These are phyloP conservation scores for Thelaira solivaga DNA, from an alignment of 2,888 invertebrate species.

Conservation along the genomic window DNA sequence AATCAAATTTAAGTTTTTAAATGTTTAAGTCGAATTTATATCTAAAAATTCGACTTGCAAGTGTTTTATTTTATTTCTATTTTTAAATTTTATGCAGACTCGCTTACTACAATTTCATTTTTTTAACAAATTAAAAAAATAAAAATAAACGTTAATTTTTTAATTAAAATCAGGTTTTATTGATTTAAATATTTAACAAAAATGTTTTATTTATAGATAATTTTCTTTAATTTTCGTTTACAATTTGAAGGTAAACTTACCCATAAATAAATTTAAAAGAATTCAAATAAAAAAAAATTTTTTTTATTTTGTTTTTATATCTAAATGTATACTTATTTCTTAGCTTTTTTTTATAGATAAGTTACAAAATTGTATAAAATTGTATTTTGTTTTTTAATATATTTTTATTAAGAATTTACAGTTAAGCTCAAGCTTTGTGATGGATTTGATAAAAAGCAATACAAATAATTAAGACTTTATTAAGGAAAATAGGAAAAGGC, in stretches of 20 bases:
- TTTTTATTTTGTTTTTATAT: neutral
- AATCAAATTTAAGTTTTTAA: too few species aligned
- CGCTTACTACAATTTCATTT: too few species aligned
- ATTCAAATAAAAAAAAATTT: neutral
- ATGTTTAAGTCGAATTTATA: too few species aligned
- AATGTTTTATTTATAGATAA: too few species aligned
- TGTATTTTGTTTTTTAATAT: conserved; percentile 15
- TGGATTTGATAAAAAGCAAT: neutral
- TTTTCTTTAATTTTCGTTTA: neutral
- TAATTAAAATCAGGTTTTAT: conserved; percentile 29
- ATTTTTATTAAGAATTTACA: conserved; percentile 21
- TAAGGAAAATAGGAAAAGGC: neutral
- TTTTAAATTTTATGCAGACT: too few species aligned
- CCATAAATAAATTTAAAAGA: neutral
- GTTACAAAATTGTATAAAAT: conserved; percentile 53
- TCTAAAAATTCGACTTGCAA: too few species aligned
- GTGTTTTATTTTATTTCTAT: too few species aligned
- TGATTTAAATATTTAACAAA: conserved; percentile 21
- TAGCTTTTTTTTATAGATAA: conserved; percentile 27
- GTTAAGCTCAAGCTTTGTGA: conserved; percentile 52
- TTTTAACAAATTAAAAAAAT: too few species aligned
- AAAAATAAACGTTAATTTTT: too few species aligned
- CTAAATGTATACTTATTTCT: conserved; percentile 25
- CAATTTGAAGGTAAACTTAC: neutral
- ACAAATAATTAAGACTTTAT: neutral